Evolutionary conservation across 2,797 vertebrate species (phyloP).

Genomic region (Phataginus tetradactyla): DNA sequence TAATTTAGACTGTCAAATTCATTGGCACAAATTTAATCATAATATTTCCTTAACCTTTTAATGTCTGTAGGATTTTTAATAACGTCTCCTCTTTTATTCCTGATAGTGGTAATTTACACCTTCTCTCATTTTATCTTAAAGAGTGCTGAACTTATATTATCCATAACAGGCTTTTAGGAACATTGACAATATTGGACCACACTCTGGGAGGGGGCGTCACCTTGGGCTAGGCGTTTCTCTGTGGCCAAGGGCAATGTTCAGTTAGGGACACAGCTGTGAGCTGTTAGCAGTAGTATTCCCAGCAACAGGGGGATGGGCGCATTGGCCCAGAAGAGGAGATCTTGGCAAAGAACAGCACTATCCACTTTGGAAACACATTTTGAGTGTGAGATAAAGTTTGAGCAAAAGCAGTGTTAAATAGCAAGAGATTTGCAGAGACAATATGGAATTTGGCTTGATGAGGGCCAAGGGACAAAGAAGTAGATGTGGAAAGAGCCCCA

Average conservation of each 20-base stretch:
- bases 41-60: slow-evolving; percentile 5
- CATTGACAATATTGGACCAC: not conserved
- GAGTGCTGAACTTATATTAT: not conserved
- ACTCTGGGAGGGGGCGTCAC: not conserved
- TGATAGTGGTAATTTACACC: not conserved
- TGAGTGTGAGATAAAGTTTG: slow-evolving; percentile 59
- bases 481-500: not conserved
- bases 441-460: not conserved
- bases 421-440: slow-evolving; percentile 26
- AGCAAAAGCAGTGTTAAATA: slow-evolving; percentile 51
- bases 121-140: slow-evolving; percentile 35
- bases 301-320: not conserved
- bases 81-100: not conserved
- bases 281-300: slow-evolving; percentile 56
- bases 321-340: not conserved
- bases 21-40: not conserved
- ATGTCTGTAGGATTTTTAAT: slow-evolving; percentile 39
- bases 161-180: slow-evolving; percentile 14
- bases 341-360: slow-evolving; percentile 53
- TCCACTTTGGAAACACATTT: slow-evolving; percentile 45
- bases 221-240: not conserved
- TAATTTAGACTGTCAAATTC: slow-evolving; percentile 4
- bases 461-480: not conserved
- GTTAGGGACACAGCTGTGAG: slow-evolving; percentile 46
- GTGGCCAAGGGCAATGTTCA: not conserved